phyloP scores from a whole-genome alignment of 92 coral and sea anemone genomes.

The Heliopora coerulea region DNA sequence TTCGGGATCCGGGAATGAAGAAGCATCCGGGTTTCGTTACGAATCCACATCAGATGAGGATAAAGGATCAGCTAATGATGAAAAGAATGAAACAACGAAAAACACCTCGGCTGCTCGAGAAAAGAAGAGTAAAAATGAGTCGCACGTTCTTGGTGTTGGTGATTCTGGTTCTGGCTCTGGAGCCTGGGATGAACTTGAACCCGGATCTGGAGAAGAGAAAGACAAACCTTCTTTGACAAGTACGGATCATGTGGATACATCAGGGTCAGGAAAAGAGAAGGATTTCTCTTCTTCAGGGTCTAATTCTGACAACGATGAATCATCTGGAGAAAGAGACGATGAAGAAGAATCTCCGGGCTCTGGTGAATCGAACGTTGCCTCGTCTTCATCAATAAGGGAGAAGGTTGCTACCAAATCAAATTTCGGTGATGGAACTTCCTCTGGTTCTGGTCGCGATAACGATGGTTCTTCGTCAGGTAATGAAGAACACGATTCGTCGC shows the following conservation, averaged over 20 bases:
- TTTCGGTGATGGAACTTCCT: neutral
- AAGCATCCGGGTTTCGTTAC: conserved; percentile 32
- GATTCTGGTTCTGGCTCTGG: neutral
- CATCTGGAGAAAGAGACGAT: neutral
- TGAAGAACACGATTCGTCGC: neutral
- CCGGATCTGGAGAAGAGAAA: neutral
- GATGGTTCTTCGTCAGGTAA: neutral
- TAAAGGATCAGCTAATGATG: neutral
- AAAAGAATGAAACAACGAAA: neutral
- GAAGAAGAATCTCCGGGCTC: neutral
- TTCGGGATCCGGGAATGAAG: conserved; percentile 14
- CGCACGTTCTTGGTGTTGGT: too few species aligned
- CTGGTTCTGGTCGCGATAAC: neutral
- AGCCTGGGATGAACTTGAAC: neutral
- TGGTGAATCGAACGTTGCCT: neutral
- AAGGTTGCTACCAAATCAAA: neutral
- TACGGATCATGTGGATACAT: neutral
- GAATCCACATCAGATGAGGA: conserved; percentile 13
- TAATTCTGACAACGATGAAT: neutral
- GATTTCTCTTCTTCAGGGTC: neutral
- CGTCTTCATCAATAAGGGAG: neutral
- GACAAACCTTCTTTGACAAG: too few species aligned
- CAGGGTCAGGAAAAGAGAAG: conserved; percentile 16
- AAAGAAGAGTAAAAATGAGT: too few species aligned
- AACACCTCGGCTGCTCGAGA: neutral